Evolutionary conservation across 2,888 invertebrate species (phyloP).

Genomic region (Carcina quercana): DNA sequence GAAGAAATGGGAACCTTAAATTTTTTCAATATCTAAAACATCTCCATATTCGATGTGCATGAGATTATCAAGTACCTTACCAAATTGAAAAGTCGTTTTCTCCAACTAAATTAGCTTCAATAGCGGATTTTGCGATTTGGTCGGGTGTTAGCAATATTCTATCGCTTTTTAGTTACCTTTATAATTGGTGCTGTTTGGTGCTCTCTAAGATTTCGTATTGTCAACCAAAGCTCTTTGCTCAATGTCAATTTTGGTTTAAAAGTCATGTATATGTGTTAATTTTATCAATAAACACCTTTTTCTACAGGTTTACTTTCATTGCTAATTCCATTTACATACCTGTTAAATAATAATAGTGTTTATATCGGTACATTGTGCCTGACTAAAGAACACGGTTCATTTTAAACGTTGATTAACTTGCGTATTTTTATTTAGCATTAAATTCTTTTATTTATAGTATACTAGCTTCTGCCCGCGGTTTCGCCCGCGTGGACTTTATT

Average conservation of each 20-base stretch:
- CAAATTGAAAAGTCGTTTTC: not conserved
- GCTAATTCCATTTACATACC: not conserved
- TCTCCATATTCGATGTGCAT: too few species aligned
- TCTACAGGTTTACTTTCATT: conserved; percentile 2
- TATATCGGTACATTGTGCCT: too few species aligned
- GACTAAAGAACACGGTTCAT: too few species aligned
- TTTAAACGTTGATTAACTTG: too few species aligned
- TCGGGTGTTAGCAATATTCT: conserved; percentile 29
- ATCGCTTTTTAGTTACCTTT: conserved; percentile 47
- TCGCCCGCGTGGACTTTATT: too few species aligned
- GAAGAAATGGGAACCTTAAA: too few species aligned
- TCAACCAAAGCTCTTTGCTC: conserved; percentile 55
- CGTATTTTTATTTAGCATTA: too few species aligned
- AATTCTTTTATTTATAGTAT: too few species aligned
- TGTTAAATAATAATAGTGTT: too few species aligned
- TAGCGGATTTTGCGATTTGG: conserved; percentile 16
- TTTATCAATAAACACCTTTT: conserved; percentile 31
- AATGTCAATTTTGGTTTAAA: conserved; percentile 31
- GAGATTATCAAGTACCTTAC: not conserved
- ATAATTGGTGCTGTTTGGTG: conserved; percentile 21
- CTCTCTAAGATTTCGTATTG: conserved; percentile 25
- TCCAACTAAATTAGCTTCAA: not conserved
- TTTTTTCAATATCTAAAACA: too few species aligned
- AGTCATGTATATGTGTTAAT: conserved; percentile 27
- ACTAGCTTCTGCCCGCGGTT: too few species aligned